phyloP scores from a whole-genome alignment of 2,113 vertebrate genomes.

The Silurus meridionalis region DNA sequence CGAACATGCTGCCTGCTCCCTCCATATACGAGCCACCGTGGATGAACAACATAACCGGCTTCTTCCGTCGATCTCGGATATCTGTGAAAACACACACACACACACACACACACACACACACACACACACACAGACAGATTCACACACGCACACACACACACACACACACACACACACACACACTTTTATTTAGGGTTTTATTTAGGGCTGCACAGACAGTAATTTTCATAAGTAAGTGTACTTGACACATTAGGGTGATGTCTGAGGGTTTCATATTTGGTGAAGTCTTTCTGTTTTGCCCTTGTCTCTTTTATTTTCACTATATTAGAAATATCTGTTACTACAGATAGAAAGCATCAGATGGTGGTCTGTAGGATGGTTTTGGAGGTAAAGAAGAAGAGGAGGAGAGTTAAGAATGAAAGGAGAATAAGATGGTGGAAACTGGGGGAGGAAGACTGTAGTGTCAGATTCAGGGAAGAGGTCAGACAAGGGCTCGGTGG shows the following conservation, averaged over 20 bases:
- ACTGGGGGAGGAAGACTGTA: too few species aligned
- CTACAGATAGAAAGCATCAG: too few species aligned
- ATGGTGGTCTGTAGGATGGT: too few species aligned
- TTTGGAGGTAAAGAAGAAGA: too few species aligned
- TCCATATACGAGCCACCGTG: constrained; percentile 93
- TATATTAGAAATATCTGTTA: constrained; percentile 35
- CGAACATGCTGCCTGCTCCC: constrained; percentile 90
- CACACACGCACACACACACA: constrained; percentile 48
- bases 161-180: constrained; percentile 11
- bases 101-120: constrained; percentile 48
- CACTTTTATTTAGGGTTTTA: not conserved
- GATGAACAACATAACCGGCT: constrained; percentile 90
- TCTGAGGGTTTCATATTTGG: not conserved
- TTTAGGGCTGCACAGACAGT: not conserved
- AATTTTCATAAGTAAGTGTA: constrained; percentile 12
- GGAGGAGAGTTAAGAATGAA: too few species aligned
- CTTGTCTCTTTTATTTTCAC: not conserved
- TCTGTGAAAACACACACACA: constrained; percentile 68
- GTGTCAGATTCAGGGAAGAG: too few species aligned
- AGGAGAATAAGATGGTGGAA: too few species aligned
- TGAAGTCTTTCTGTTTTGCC: not conserved
- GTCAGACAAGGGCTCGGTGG: too few species aligned
- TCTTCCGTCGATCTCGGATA: constrained; percentile 88
- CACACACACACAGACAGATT: not conserved
- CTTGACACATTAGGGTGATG: not conserved